A percentile compares a stretch with the other conserved stretches of the same genome.
phyloP scores from a whole-genome alignment of 2,113 vertebrate species.

The Pseudorhombus dupliciocellatus region DNA sequence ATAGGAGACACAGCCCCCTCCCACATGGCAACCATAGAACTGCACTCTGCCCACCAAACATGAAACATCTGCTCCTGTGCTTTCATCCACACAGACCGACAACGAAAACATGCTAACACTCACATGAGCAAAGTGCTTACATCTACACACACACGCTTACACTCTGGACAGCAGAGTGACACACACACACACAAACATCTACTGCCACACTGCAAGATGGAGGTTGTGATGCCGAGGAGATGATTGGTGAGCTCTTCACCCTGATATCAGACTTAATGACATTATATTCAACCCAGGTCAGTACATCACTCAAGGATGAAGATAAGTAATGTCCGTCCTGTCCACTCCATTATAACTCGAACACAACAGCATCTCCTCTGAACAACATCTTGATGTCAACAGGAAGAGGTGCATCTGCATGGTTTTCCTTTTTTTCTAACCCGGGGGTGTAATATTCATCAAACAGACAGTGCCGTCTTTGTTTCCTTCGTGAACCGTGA shows the following conservation, averaged over 20 bases:
- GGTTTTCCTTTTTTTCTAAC: constrained; percentile 43
- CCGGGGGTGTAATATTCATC: constrained; percentile 8
- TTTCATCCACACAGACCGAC: constrained; percentile 47
- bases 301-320: constrained; percentile 54
- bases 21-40: constrained; percentile 62
- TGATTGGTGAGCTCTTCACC: constrained; percentile 35
- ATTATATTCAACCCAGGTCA: constrained; percentile 41
- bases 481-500: constrained; percentile 50
- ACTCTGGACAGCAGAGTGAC: constrained; percentile 19
- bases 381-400: constrained; percentile 48
- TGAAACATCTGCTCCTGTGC: constrained; percentile 43
- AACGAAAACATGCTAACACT: constrained; percentile 38
- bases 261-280: constrained; percentile 34
- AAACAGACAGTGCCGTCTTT: constrained; percentile 30
- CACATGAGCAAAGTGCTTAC: constrained; percentile 37
- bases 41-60: constrained; percentile 60
- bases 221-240: constrained; percentile 43
- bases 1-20: constrained; percentile 74
- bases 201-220: constrained; percentile 32
- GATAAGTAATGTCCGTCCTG: constrained; percentile 47
- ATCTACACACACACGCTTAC: constrained; percentile 50
- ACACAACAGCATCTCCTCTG: constrained; percentile 28
- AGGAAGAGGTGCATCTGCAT: constrained; percentile 59
- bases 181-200: constrained; percentile 24
- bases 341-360: constrained; percentile 24